Conservation (phyloP, 2,888 invertebrate species). For the Chaetogeoica ovagalla region DNA sequence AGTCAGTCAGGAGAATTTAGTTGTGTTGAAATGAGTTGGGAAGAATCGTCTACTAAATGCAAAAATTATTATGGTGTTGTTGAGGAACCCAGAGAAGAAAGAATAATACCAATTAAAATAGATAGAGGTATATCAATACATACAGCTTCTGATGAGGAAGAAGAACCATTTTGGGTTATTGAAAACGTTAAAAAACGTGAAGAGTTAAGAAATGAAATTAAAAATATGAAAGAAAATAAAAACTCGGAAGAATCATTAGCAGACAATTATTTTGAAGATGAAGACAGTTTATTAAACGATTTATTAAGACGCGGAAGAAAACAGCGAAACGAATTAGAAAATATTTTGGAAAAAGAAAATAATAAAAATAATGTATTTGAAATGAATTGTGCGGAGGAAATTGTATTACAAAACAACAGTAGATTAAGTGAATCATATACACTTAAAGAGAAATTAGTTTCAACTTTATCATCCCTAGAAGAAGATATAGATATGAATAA, state of each 20-base stretch:
- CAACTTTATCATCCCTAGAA: constrained; percentile 36
- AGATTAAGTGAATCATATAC: constrained; percentile 23
- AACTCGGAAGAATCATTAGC: neutral
- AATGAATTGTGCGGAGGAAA: neutral
- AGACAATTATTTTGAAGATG: constrained; percentile 18
- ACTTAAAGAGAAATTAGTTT: constrained; percentile 9
- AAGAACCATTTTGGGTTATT: constrained; percentile 42
- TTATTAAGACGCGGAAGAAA: constrained; percentile 69
- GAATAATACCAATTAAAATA: constrained; percentile 56
- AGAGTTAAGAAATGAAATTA: constrained; percentile 33
- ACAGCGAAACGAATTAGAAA: constrained; percentile 72
- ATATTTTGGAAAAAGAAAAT: constrained; percentile 69
- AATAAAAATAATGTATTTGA: neutral
- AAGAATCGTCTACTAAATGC: constrained; percentile 48
- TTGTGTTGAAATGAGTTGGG: constrained; percentile 47
- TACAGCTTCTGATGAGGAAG: constrained; percentile 64
- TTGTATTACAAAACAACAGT: constrained; percentile 10
- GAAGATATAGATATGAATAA: neutral
- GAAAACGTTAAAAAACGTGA: constrained; percentile 37
- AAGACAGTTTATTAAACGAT: constrained; percentile 66
- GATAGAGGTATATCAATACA: constrained; percentile 69
- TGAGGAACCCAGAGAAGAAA: constrained; percentile 62
- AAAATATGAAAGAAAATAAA: constrained; percentile 29
- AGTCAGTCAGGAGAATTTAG: constrained; percentile 40
- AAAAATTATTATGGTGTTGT: constrained; percentile 58